Evolutionary conservation across 2,888 invertebrate species (phyloP).

Genomic region (Tetramorium bicarinatum): DNA sequence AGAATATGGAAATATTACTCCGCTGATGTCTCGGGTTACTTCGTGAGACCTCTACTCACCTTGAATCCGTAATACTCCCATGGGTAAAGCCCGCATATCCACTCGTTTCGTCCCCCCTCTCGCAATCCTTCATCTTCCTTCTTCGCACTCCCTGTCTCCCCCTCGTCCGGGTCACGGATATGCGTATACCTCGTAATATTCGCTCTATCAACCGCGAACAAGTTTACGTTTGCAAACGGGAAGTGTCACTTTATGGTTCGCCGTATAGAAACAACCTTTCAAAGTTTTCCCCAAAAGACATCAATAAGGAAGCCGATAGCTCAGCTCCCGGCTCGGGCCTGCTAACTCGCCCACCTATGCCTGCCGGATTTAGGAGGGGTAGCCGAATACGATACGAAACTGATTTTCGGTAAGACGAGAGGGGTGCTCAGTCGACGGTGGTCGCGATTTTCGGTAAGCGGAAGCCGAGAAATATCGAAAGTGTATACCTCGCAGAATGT

Average conservation of each 20-base stretch:
- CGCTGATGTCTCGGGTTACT: conserved; percentile 80
- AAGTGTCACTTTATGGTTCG: conserved; percentile 78
- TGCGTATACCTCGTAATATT: conserved; percentile 68
- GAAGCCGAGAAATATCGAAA: conserved; percentile 79
- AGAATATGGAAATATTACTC: conserved; percentile 83
- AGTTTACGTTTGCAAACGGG: conserved; percentile 73
- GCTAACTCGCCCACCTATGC: conserved; percentile 29
- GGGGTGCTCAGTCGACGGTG: conserved; percentile 60
- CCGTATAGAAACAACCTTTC: conserved; percentile 70
- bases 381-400: conserved; percentile 56
- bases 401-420: conserved; percentile 49
- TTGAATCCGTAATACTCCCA: conserved; percentile 82
- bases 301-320: conserved; percentile 70
- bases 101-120: conserved; percentile 58
- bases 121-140: conserved; percentile 42
- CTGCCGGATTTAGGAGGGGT: conserved; percentile 60
- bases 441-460: conserved; percentile 46
- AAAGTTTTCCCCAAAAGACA: conserved; percentile 72
- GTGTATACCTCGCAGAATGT: conserved; percentile 82
- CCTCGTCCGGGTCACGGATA: not conserved
- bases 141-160: not conserved
- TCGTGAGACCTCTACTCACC: conserved; percentile 78
- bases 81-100: conserved; percentile 79
- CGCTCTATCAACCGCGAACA: conserved; percentile 80
- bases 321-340: not conserved